Conservation (phyloP, 2,113 vertebrate species). For the Xiphophorus couchianus region DNA sequence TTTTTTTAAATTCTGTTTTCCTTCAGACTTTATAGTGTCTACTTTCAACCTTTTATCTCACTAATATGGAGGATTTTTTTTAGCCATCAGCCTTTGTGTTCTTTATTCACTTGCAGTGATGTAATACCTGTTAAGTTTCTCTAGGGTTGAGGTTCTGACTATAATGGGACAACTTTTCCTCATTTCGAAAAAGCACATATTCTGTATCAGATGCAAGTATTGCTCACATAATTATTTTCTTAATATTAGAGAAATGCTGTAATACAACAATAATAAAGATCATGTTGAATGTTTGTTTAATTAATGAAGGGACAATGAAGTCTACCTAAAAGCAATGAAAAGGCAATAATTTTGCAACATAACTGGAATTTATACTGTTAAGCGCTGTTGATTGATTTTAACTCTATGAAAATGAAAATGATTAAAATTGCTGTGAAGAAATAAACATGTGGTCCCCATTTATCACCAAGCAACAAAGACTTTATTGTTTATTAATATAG, state of each 20-base stretch:
- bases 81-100: not conserved
- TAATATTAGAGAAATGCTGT: not conserved
- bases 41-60: not conserved
- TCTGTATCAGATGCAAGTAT: not conserved
- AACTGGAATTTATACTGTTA: not conserved
- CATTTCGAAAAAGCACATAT: not conserved
- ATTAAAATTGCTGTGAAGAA: conserved; percentile 12
- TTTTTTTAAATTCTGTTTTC: not conserved
- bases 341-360: conserved; percentile 13
- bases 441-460: not conserved
- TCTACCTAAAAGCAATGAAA: not conserved
- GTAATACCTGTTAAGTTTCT: not conserved
- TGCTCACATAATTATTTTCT: not conserved
- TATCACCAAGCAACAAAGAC: not conserved
- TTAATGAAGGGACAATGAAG: not conserved
- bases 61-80: no score
- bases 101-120: not conserved
- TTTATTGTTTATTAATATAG: not conserved
- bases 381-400: conserved; percentile 12
- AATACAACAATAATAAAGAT: not conserved
- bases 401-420: not conserved
- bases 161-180: not conserved
- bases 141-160: not conserved
- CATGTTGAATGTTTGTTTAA: not conserved
- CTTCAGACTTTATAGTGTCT: no score